Conservation (phyloP, 2,113 vertebrate genomes). For the Poecile atricapillus region DNA sequence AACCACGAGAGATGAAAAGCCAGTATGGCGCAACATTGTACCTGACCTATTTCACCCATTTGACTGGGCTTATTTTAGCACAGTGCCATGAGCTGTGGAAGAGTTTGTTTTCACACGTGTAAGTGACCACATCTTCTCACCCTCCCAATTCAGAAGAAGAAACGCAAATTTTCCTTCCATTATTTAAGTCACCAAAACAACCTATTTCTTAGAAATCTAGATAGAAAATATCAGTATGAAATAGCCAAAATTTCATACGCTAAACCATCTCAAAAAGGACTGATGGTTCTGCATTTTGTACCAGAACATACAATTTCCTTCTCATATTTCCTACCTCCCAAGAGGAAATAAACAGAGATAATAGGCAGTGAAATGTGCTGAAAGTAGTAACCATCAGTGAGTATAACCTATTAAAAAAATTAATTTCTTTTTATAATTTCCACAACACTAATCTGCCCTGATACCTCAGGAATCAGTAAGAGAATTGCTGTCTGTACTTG, state of each 20-base stretch:
- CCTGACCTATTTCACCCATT: conserved; percentile 2
- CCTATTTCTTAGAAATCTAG: background rate
- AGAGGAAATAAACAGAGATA: background rate
- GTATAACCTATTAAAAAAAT: background rate
- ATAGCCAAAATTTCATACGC: background rate
- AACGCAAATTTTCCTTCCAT: background rate
- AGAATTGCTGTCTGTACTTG: background rate
- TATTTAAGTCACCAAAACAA: background rate
- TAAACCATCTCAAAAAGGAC: background rate
- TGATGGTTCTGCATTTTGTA: background rate
- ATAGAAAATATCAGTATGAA: background rate
- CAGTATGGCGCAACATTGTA: fast-evolving
- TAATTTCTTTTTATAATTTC: conserved; percentile 14
- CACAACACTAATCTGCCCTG: background rate
- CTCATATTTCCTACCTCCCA: background rate
- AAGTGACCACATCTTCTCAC: background rate
- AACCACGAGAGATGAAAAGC: background rate
- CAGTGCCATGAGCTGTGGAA: background rate
- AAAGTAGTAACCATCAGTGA: background rate
- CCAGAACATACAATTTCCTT: background rate
- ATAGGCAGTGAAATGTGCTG: background rate
- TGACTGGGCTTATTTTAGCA: conserved; percentile 1
- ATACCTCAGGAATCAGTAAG: background rate
- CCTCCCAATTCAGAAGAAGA: background rate
- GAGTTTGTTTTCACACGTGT: background rate